These are phyloP conservation scores for Oophaga sylvatica DNA, from an alignment of 2,797 vertebrate species.

Conservation along the genomic window DNA sequence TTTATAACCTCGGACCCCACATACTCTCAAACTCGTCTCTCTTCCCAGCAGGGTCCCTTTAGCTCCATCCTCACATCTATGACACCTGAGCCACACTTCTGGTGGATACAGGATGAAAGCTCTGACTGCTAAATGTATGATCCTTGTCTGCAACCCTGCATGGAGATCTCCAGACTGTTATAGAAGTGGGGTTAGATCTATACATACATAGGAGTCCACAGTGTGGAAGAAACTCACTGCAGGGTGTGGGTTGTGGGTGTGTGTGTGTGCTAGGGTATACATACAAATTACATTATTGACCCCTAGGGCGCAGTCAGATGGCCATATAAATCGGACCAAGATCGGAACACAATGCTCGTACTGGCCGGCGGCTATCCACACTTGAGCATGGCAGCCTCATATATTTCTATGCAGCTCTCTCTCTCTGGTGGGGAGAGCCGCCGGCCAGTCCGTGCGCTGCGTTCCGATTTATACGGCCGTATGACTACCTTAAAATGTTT, in stretches of 20 bases:
- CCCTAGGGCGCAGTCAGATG: too few relatives aligned
- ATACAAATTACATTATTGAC: not conserved
- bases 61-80: constrained; percentile 84
- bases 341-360: too few relatives aligned
- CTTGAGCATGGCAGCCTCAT: too few relatives aligned
- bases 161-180: constrained; percentile 67
- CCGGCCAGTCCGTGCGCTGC: too few relatives aligned
- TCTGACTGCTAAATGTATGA: constrained; percentile 87
- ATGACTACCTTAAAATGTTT: not conserved
- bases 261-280: not conserved
- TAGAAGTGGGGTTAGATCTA: not conserved
- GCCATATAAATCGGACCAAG: too few relatives aligned
- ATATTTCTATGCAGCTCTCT: too few relatives aligned
- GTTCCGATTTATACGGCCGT: too few relatives aligned
- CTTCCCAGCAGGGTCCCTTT: constrained; percentile 82
- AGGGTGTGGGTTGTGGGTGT: constrained; percentile 28
- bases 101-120: constrained; percentile 88
- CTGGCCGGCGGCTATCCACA: too few relatives aligned
- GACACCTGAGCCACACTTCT: constrained; percentile 87
- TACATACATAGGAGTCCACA: not conserved
- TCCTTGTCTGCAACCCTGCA: constrained; percentile 64
- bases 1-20: not conserved
- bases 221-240: not conserved
- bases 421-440: too few relatives aligned
- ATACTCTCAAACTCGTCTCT: constrained; percentile 63